Evolutionary conservation across 2,797 vertebrate species (phyloP), one percentile per base, ranked within the genome.

Genomic region (Gastrophryne carolinensis): DNA sequence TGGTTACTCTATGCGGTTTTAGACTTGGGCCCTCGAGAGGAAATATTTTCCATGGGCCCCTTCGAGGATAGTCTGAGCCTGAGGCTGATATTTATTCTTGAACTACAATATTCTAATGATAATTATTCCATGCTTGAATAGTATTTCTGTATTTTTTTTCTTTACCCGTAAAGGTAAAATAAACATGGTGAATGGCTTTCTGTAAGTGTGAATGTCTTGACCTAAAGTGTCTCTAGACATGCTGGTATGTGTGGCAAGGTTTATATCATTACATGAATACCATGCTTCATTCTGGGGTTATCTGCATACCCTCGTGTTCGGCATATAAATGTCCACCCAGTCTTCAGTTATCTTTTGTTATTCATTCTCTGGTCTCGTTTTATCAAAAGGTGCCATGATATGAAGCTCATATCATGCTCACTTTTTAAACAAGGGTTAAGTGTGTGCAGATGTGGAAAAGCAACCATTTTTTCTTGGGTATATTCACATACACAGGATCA

Each of bases 141-240:
- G 12, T n/a, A n/a, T n/a, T n/a, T 32, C 64, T 52, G 44, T 27
- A 32, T 65, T 65, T 32, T 75, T 68, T 17, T n/a, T 8, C 56
- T 39, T 75, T 17, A 35, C 12, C 23, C 49, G 41, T 34, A 29
- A 54, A 62, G 15, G 37, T 53, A 47, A 26, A 61, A 8, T 50
- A 57, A 75, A 27, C 74, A 66, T 77, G 66, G 66, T 57, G 57
- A 70, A 62, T 21, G 15, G 19, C 15, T 34, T 19, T 10, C 32
- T 54, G 15, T 5, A 17, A 47, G 57, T 58, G 49, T 23, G 21
- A 47, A 30, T 5, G 30, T 56, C 52, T 64, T 27, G 47, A 30
- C 30, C 37, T 77, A 5, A 70, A 77, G 74, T 77, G 75, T 70
- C 58, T 47, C 39, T 13, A 49, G 50, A 77, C 75, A 71, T 26